Evolutionary conservation across 2,888 invertebrate genomes (phyloP).

Genomic region (Spilosoma lubricipeda): DNA sequence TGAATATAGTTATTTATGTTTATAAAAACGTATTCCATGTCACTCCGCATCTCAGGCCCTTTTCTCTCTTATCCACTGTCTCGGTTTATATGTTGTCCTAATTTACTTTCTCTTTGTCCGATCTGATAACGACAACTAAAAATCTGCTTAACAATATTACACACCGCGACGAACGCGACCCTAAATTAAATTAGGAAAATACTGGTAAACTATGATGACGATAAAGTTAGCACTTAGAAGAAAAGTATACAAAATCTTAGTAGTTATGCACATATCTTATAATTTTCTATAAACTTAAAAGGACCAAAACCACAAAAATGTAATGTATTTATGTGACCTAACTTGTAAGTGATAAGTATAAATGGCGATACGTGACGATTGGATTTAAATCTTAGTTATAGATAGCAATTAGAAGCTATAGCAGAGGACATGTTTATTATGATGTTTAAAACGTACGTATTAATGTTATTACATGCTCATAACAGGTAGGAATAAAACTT

Average conservation of each 20-base stretch:
- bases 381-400: constrained; percentile 13
- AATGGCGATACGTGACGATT: constrained; percentile 11
- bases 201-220: too few species aligned
- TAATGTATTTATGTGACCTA: neutral
- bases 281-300: neutral
- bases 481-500: constrained; percentile 35
- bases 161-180: too few species aligned
- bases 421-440: constrained; percentile 9
- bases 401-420: constrained; percentile 27
- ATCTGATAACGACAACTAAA: neutral
- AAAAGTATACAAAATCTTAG: neutral
- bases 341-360: neutral
- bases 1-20: neutral
- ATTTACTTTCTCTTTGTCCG: neutral
- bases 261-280: neutral
- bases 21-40: neutral
- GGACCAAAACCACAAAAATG: neutral
- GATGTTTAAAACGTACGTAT: constrained; percentile 38
- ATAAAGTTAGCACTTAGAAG: neutral
- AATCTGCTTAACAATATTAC: too few species aligned
- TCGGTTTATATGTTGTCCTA: neutral
- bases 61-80: neutral
- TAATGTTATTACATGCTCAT: constrained; percentile 27
- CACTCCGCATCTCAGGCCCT: neutral
- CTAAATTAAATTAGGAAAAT: too few species aligned